These are phyloP conservation scores for Gandaritis pyraliata DNA, from an alignment of 2,888 invertebrate genomes.

Conservation along the genomic window DNA sequence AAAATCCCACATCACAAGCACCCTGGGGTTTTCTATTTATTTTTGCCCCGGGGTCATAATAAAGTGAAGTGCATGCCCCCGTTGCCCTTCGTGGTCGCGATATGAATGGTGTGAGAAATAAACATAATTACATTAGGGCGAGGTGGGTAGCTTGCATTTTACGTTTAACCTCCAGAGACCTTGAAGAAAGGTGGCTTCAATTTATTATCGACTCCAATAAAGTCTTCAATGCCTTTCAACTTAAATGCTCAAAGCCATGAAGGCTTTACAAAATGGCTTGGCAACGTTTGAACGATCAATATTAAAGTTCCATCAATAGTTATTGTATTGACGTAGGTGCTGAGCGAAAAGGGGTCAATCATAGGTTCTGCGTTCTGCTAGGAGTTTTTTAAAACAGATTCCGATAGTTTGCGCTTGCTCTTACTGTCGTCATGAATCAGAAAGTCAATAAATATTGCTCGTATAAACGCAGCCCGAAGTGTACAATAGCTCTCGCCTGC, in stretches of 20 bases:
- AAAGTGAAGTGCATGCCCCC: neutral
- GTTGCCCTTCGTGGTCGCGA: neutral
- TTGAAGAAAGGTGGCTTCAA: neutral
- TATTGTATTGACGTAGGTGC: neutral
- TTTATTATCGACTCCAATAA: slow-evolving; percentile 2
- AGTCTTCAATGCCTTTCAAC: slow-evolving; percentile 2
- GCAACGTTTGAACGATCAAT: neutral
- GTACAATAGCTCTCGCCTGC: slow-evolving; percentile 4
- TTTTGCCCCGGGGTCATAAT: slow-evolving; percentile 1
- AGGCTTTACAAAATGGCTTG: slow-evolving; percentile 1
- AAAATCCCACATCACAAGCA: neutral
- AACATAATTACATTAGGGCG: too few relatives aligned
- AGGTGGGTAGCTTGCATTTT: too few relatives aligned
- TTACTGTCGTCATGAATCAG: neutral
- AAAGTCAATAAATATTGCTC: neutral
- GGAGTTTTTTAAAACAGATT: neutral
- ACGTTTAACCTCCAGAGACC: too few relatives aligned
- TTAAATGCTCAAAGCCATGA: neutral
- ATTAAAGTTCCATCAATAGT: neutral
- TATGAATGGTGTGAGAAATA: too few relatives aligned
- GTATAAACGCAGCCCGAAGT: neutral
- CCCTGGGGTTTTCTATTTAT: neutral
- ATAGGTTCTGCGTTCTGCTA: neutral
- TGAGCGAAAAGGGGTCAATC: neutral
- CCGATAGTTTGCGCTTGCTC: neutral